Base-by-base conservation (phyloP, 2,113 vertebrate species). In the Halcyon malimbica region DNA sequence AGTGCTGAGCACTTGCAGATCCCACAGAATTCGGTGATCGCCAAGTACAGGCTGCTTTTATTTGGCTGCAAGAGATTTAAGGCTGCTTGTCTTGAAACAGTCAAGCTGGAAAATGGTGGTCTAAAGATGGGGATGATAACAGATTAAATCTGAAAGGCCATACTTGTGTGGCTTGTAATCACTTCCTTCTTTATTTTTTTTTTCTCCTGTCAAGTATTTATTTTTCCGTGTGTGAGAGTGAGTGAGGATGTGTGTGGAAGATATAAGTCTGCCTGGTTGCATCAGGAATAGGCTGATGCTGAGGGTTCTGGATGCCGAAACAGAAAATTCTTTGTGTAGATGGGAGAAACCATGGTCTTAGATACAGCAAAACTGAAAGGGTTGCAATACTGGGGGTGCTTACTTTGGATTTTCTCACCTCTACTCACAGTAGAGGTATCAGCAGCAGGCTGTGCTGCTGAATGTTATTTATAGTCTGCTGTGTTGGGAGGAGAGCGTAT, bases 1-100 rank as follows among this genome's bases (percentile, higher is more conserved):
- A 48, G 88, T 96, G 89, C 75, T 93, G 87, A 93, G 84, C 78
- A 65, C 89, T 93, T 69, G 57, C 33, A 41, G 44, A 77, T 97
- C 51, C 31, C 80, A 56, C 76, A 90, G 51, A 64, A 31, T 69
- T 93, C 51, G 75, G 71, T 1, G 1, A 57, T 71, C 0, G 0
- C 51, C 24, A n/a, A 54, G 41, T 39, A 79, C 0, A 0, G 57
- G 68, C 33, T 86, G 56, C 54, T 70, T 93, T 93, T 75, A 24
- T 23, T 73, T 63, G 53, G 29, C 29, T 90, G 26, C 64, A 77
- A 56, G 63, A 83, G 35, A 19, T 42, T 88, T 87, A 77, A 53
- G 33, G 68, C 65, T 73, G 53, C 62, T 83, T 4, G 2, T 2
- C 60, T 84, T 91, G 59, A 79, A 89, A 92, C 60, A 74, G 78